Evolutionary conservation across 2,888 invertebrate genomes (phyloP), one percentile per base, ranked within the genome.

Genomic region (Tyria jacobaeae): DNA sequence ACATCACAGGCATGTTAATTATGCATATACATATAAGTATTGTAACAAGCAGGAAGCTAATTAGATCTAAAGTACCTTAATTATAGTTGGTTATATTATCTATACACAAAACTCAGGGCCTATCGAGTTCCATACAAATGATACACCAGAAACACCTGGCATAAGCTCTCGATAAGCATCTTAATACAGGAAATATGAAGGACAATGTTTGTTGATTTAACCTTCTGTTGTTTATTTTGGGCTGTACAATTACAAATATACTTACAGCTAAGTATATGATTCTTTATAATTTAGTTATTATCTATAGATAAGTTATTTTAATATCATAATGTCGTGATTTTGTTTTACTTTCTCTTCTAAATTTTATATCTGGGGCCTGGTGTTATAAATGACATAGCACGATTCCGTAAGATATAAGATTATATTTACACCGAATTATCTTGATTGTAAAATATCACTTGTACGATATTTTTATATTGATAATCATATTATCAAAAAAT

Each of bases 181-280:
- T 39, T 12, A 50, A 51, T 15, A 51, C 51, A 51, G 44, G 35
- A 51, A 51, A 35, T 35, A 34, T 51, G 44, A 55, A 54, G 55
- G 27, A 15, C 14, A 44, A 9, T 35, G 35, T 9, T 35, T 24
- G 24, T 24, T 15, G 35, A 51, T 12, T 51, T 21, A 35, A 35
- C 21, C 9, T 51, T 44, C 21, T 44, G 21, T 44, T 44, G 44
- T 21, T 44, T 44, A 21, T 44, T 21, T 44, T 44, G 21, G 4
- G 17, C 4, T 44, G 10, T 44, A 0, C 21, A 44, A 5, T 12
- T 21, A 12, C 21, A 21, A 17, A 44, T 31, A 31, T n/a, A n/a
- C n/a, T n/a, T n/a, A n/a, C n/a, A n/a, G n/a, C n/a, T n/a, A n/a
- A n/a, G n/a, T n/a, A n/a, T n/a, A n/a, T n/a, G n/a, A n/a, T n/a